A percentile compares a stretch with the other conserved stretches of the same genome.
These are phyloP conservation scores for Phylloscopus collybita DNA, from an alignment of 2,797 vertebrate genomes.

Conservation along the genomic window DNA sequence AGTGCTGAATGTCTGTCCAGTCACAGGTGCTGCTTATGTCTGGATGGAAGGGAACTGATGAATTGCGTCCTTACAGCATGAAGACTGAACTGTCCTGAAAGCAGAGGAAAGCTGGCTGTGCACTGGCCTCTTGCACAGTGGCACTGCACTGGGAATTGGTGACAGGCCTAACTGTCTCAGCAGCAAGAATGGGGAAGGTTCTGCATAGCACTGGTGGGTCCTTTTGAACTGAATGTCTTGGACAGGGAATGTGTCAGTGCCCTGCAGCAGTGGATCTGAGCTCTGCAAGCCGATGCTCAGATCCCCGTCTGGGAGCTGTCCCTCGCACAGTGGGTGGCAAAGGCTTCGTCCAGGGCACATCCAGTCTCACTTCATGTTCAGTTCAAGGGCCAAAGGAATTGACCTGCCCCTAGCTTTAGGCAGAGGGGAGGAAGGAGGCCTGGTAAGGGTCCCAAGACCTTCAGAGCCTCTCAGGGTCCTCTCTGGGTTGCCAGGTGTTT, in stretches of 20 bases:
- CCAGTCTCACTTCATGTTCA: background rate
- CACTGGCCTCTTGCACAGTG: background rate
- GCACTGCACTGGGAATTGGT: rapidly evolving
- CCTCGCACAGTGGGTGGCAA: rapidly evolving
- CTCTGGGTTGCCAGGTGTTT: background rate
- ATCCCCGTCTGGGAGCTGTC: rapidly evolving
- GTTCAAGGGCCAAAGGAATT: background rate
- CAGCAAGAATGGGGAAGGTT: background rate
- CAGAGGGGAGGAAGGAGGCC: background rate
- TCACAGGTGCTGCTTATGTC: background rate
- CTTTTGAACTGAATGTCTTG: background rate
- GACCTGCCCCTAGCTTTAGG: background rate
- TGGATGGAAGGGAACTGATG: background rate
- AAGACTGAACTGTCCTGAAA: background rate
- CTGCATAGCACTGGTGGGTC: rapidly evolving
- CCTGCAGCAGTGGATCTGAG: background rate
- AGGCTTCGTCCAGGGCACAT: background rate
- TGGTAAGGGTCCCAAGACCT: background rate
- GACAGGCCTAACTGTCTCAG: background rate
- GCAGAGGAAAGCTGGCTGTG: background rate
- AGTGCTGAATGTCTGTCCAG: background rate
- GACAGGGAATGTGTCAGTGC: background rate
- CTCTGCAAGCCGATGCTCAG: background rate
- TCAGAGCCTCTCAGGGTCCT: background rate
- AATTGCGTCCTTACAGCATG: background rate